Conservation (phyloP, 2,113 vertebrate genomes). For the Protobothrops flavoviridis region DNA sequence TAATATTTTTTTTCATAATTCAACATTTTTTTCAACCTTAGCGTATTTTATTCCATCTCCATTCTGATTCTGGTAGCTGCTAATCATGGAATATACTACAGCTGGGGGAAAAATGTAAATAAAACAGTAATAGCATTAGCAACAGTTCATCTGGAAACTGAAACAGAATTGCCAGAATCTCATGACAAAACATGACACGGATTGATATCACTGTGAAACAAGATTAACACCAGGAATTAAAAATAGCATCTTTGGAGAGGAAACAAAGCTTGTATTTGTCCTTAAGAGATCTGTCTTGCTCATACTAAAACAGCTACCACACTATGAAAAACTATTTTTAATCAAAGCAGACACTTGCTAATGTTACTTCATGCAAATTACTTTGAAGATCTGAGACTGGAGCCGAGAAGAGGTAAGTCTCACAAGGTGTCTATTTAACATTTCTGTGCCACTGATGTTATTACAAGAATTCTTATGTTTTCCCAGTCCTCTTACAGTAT, state of each 20-base stretch:
- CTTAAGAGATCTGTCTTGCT: constrained; percentile 23
- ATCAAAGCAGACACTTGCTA: constrained; percentile 17
- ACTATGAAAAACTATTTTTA: constrained; percentile 9
- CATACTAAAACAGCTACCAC: constrained; percentile 13
- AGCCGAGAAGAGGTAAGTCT: not conserved
- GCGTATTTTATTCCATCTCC: not conserved
- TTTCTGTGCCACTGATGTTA: not conserved
- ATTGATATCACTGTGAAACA: constrained; percentile 46
- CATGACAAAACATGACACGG: constrained; percentile 36
- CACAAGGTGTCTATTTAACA: constrained; percentile 10
- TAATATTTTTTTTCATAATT: not conserved
- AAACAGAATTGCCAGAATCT: constrained; percentile 45
- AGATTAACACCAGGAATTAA: constrained; percentile 59
- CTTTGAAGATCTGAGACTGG: constrained; percentile 1
- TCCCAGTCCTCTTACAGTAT: not conserved
- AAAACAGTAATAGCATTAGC: not conserved
- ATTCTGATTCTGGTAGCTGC: constrained; percentile 11
- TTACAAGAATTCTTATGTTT: not conserved
- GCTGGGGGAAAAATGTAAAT: not conserved
- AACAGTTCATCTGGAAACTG: constrained; percentile 48
- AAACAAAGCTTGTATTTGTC: constrained; percentile 9
- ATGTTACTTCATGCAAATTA: not conserved
- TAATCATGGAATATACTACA: not conserved
- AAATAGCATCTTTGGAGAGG: constrained; percentile 32
- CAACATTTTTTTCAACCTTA: constrained; percentile 6